phyloP scores from a whole-genome alignment of 2,113 vertebrate species.

The Rhizomys pruinosus region DNA sequence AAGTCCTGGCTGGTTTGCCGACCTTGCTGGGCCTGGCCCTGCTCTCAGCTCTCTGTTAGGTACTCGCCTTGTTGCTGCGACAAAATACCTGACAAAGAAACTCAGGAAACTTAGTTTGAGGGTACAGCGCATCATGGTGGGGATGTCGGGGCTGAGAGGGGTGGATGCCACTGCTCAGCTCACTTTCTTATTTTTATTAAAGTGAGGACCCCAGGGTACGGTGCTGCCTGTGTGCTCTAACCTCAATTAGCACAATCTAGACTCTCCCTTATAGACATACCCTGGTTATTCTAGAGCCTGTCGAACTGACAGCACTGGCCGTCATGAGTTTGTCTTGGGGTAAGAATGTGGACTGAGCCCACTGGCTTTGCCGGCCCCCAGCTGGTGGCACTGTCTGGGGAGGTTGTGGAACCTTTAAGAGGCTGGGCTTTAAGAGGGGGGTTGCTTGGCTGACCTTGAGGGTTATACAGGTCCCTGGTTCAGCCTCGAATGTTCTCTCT shows the following conservation, averaged over 20 bases:
- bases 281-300: not conserved
- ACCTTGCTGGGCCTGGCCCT: not conserved
- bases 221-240: not conserved
- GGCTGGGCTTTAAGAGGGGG: not conserved
- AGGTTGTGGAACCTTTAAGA: not conserved
- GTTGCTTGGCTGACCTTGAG: not conserved
- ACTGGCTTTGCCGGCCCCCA: not conserved
- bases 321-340: not conserved
- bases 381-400: not conserved
- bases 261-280: not conserved
- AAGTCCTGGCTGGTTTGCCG: rapidly evolving
- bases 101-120: not conserved
- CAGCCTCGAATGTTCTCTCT: not conserved
- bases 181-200: not conserved
- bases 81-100: not conserved
- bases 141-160: not conserved
- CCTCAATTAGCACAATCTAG: not conserved
- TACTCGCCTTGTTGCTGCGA: not conserved
- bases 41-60: not conserved
- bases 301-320: not conserved
- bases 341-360: not conserved
- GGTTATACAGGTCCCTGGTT: not conserved
- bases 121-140: not conserved
- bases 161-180: not conserved
- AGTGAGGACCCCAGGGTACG: not conserved